These are phyloP conservation scores for Manis pentadactyla DNA, from an alignment of 2,797 vertebrate species.

Conservation along the genomic window DNA sequence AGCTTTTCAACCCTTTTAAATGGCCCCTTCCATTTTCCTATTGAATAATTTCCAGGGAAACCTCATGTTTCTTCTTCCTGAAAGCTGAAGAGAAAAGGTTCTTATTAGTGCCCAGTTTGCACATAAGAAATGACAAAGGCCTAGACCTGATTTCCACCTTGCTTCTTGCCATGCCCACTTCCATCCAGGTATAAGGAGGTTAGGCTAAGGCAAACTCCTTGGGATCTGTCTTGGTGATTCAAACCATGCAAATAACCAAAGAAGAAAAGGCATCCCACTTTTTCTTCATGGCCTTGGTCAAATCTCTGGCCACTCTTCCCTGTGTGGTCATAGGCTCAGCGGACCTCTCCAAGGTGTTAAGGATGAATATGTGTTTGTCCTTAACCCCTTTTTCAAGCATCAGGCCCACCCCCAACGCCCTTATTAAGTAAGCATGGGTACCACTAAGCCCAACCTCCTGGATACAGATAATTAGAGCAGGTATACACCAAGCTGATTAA, in stretches of 20 bases:
- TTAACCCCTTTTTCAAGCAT: neutral
- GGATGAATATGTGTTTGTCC: neutral
- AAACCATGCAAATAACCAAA: neutral
- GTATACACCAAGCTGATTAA: neutral
- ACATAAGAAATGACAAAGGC: constrained; percentile 6
- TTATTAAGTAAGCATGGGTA: neutral
- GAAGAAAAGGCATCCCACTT: neutral
- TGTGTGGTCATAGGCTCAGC: neutral
- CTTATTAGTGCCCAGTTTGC: constrained; percentile 55
- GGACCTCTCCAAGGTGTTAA: neutral
- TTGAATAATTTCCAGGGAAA: constrained; percentile 67
- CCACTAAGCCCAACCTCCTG: neutral
- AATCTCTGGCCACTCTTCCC: neutral
- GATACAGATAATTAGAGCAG: neutral
- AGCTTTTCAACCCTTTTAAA: constrained; percentile 62
- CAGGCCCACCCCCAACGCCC: neutral
- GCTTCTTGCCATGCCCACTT: neutral
- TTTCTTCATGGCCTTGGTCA: neutral
- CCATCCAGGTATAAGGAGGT: neutral
- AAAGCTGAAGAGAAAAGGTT: constrained; percentile 73
- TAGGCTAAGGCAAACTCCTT: neutral
- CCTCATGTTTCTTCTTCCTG: constrained; percentile 84
- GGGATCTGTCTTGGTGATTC: neutral
- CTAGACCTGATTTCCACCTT: neutral
- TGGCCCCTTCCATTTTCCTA: constrained; percentile 65